Base-by-base conservation (phyloP, 2,797 vertebrate species). In the Dromococcyx pavoninus region DNA sequence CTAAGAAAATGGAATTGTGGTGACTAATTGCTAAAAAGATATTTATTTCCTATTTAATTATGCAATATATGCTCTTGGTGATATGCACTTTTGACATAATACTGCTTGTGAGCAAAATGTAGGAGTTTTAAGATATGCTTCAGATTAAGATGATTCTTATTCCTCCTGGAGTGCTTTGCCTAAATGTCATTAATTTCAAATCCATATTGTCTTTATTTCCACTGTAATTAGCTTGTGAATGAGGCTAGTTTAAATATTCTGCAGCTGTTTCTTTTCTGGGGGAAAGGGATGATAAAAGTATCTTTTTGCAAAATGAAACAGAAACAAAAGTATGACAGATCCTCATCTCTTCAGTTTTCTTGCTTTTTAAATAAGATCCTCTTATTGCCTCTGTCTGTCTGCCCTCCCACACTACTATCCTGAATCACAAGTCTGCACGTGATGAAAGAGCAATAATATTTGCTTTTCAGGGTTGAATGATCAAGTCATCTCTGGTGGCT, bases 391-490 rank as follows among this genome's bases (percentile, higher is more conserved):
- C 71, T 94, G 54, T 93, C 87, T 91, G 87, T 83, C 79, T 95
- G 82, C 33, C 66, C 66, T 96, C 91, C 89, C 89, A 93, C 85
- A 41, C 61, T 70, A 13, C 61, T 70, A 13, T 23, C 48, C 79
- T 90, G 85, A 91, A 81, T 89, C 73, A 81, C 70, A 81, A 72
- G 60, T 35, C 76, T 86, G 48, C 66, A 81, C 81, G 71, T 92
- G 91, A 93, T 93, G 82, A 89, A 95, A 89, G 57, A 89, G 85
- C 89, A 95, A 92, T 96, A 93, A 95, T 95, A 94, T 95, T 96
- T 96, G 87, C 89, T 96, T 95, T 94, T 90, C 82, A 95, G 94
- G 79, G 87, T 39, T 92, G 91, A 96, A 96, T 92, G 94, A 93
- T 95, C 79, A 91, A 91, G 91, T 96, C 82, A 93, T 79, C 89